Percentiles rank a stretch among this genome's conserved stretches.
These are phyloP conservation scores for Semaprochilodus insignis DNA, from an alignment of 2,797 vertebrate species.

Conservation along the genomic window DNA sequence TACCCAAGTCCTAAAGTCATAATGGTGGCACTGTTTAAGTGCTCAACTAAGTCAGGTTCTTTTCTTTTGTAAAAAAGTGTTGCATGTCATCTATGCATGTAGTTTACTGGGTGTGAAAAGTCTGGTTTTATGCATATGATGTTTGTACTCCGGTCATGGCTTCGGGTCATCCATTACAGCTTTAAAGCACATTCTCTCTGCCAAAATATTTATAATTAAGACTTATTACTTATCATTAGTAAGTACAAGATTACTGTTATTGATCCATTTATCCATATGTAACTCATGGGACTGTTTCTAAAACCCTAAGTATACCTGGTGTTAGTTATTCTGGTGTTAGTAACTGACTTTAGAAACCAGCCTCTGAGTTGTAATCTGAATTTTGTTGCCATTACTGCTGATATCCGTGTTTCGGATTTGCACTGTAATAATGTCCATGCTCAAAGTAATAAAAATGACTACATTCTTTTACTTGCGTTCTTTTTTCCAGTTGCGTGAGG, in stretches of 20 bases:
- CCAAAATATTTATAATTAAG: neutral
- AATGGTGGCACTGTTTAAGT: slow-evolving; percentile 29
- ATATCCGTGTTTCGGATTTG: slow-evolving; percentile 19
- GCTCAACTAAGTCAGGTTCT: neutral
- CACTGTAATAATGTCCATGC: slow-evolving; percentile 21
- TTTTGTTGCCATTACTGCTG: slow-evolving; percentile 9
- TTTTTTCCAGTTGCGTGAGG: neutral
- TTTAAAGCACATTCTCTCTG: slow-evolving; percentile 51
- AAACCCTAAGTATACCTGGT: neutral
- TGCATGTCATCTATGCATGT: slow-evolving; percentile 60
- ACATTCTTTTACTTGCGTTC: slow-evolving; percentile 23
- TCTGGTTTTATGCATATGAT: slow-evolving; percentile 7
- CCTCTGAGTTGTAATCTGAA: neutral
- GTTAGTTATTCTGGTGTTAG: neutral
- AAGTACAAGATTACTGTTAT: neutral
- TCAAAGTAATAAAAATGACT: slow-evolving; percentile 14
- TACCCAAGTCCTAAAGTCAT: slow-evolving; percentile 66
- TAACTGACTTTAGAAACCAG: neutral
- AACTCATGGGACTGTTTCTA: neutral
- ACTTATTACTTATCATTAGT: neutral
- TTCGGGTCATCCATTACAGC: slow-evolving; percentile 45
- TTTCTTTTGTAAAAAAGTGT: slow-evolving; percentile 16
- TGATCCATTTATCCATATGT: neutral
- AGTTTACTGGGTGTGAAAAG: slow-evolving; percentile 24
- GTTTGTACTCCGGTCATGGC: slow-evolving; percentile 29